Percentiles rank a stretch among this genome's conserved stretches.
Evolutionary conservation across 1,140 invertebrate species (phyloP).

Genomic region (Amphibalanus amphitrite): DNA sequence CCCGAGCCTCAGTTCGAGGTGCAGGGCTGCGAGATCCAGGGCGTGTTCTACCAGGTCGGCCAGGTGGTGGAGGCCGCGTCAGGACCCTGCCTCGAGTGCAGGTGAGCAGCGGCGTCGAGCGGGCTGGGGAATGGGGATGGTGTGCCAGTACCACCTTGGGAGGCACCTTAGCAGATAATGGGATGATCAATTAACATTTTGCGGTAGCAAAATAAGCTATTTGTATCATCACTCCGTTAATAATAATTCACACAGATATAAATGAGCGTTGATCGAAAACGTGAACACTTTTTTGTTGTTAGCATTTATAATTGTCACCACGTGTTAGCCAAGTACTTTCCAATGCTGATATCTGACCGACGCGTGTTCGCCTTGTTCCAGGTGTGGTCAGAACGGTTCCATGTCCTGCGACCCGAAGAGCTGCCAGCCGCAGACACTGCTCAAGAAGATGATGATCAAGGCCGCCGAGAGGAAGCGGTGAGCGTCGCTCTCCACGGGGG

Average conservation of each 20-base stretch:
- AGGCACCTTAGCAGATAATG: not conserved
- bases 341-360: conserved; percentile 9
- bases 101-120: conserved; percentile 40
- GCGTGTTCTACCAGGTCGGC: conserved; percentile 60
- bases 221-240: conserved; percentile 1
- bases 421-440: conserved; percentile 69
- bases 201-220: conserved; percentile 11
- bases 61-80: conserved; percentile 63
- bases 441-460: conserved; percentile 70
- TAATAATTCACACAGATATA: not conserved
- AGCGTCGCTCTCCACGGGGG: conserved; percentile 94
- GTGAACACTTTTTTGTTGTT: no score
- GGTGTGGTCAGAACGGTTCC: conserved; percentile 70
- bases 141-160: not conserved
- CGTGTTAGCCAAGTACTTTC: no score
- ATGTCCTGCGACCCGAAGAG: conserved; percentile 82
- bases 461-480: conserved; percentile 66
- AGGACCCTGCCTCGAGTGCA: conserved; percentile 79
- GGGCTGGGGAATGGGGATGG: not conserved
- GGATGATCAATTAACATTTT: not conserved
- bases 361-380: conserved; percentile 29
- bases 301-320: no score
- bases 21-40: conserved; percentile 60
- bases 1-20: conserved; percentile 8
- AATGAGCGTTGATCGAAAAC: no score